Percentiles rank a stretch among this genome's conserved stretches.
Evolutionary conservation across 1,140 invertebrate genomes (phyloP).

Genomic region (Polypedilum vanderplanki): DNA sequence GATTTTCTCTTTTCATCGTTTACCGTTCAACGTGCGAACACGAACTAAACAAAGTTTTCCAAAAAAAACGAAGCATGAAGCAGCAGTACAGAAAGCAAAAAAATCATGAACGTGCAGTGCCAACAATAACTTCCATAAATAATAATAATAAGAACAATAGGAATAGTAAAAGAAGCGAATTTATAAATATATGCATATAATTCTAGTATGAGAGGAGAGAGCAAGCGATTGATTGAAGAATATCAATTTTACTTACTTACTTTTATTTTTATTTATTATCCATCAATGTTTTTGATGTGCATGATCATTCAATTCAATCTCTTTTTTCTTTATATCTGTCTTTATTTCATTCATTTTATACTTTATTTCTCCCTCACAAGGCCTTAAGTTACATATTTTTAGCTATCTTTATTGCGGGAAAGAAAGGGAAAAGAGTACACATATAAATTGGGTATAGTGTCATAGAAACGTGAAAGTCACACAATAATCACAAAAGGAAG

Average conservation of each 20-base stretch:
- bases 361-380: not conserved
- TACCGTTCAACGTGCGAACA: conserved; percentile 9
- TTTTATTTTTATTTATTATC: not conserved
- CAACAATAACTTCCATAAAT: not conserved
- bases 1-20: not conserved
- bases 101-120: not conserved
- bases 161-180: not conserved
- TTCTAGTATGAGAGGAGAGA: too few species aligned
- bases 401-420: not conserved
- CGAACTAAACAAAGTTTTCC: not conserved
- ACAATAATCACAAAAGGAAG: not conserved
- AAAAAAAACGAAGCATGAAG: not conserved
- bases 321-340: not conserved
- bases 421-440: not conserved
- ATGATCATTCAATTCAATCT: not conserved
- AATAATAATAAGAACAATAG: not conserved
- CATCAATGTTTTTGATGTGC: not conserved
- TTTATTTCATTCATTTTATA: not conserved
- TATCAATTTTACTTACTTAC: not conserved
- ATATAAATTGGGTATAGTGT: not conserved
- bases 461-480: conserved; percentile 8
- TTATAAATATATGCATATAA: too few species aligned
- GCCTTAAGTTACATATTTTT: too few species aligned
- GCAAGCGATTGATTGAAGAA: not conserved
- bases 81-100: too few species aligned